These are phyloP conservation scores for Sericinus montela DNA, from an alignment of 2,888 invertebrate species.

Conservation along the genomic window DNA sequence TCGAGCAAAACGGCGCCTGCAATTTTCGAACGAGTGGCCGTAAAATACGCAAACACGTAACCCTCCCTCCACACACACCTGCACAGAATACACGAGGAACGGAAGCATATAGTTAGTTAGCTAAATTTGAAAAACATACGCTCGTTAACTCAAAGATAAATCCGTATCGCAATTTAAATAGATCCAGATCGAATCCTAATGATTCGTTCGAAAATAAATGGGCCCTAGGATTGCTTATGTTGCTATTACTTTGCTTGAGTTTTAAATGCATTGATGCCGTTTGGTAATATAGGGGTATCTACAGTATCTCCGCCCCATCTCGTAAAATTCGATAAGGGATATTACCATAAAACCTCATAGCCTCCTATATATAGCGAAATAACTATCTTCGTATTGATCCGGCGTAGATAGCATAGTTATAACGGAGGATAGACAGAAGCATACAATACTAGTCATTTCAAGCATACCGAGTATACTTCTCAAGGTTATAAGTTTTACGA, in stretches of 20 bases:
- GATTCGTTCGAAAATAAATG: slow-evolving; percentile 6
- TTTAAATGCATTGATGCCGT: slow-evolving; percentile 2
- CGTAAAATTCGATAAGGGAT: too few relatives aligned
- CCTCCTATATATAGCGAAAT: too few relatives aligned
- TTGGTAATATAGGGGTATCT: too few relatives aligned
- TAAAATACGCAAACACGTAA: slow-evolving; percentile 20
- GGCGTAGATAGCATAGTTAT: too few relatives aligned
- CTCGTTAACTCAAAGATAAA: slow-evolving; percentile 17
- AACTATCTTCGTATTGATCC: too few relatives aligned
- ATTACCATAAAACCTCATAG: too few relatives aligned
- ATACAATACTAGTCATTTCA: too few relatives aligned
- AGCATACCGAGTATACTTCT: too few relatives aligned
- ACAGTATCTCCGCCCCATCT: too few relatives aligned
- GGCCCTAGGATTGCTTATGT: background rate
- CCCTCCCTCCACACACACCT: background rate
- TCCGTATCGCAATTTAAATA: slow-evolving; percentile 17
- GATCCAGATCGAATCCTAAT: slow-evolving; percentile 9
- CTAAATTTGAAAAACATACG: slow-evolving; percentile 9
- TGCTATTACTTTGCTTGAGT: slow-evolving; percentile 7
- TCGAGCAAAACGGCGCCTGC: slow-evolving; percentile 27
- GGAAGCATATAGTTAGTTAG: background rate
- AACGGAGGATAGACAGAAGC: too few relatives aligned
- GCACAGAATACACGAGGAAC: background rate
- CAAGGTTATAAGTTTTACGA: too few relatives aligned
- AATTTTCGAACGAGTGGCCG: slow-evolving; percentile 29